Evolutionary conservation across 2,797 vertebrate species (phyloP).

Genomic region (Micropoecilia bifurca): DNA sequence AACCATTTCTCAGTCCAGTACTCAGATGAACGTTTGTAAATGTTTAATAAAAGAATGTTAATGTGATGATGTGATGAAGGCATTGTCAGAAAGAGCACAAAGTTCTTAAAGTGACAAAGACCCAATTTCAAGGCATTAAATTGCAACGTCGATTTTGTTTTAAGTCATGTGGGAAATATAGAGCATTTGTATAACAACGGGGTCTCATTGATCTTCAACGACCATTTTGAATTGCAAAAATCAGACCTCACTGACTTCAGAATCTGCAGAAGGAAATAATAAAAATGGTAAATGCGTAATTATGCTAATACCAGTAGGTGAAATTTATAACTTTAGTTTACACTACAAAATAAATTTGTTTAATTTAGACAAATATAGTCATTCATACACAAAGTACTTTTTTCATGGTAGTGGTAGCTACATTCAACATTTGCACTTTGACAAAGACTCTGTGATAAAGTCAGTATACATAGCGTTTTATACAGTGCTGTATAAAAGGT

Average conservation of each 20-base stretch:
- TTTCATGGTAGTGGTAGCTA: neutral
- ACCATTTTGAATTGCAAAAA: neutral
- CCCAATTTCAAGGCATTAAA: too few relatives aligned
- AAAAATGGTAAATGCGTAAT: neutral
- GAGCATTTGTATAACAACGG: too few relatives aligned
- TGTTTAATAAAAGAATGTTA: too few relatives aligned
- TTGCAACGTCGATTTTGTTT: too few relatives aligned
- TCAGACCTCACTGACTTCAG: neutral
- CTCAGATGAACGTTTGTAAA: too few relatives aligned
- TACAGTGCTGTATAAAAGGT: neutral
- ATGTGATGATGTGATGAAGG: too few relatives aligned
- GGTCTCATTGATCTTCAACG: neutral
- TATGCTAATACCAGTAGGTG: neutral
- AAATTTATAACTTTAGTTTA: neutral
- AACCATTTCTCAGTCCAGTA: too few relatives aligned
- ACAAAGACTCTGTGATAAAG: neutral
- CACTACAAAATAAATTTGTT: neutral
- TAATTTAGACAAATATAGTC: neutral
- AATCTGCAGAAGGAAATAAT: neutral
- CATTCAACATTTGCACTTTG: neutral
- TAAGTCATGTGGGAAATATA: too few relatives aligned
- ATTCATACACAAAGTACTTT: neutral
- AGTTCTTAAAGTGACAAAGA: too few relatives aligned
- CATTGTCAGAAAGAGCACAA: too few relatives aligned
- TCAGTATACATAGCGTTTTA: neutral